A percentile compares a stretch with the other conserved stretches of the same genome.
Conservation (phyloP, 1,140 invertebrate species). For the Sarcophaga bullata region DNA sequence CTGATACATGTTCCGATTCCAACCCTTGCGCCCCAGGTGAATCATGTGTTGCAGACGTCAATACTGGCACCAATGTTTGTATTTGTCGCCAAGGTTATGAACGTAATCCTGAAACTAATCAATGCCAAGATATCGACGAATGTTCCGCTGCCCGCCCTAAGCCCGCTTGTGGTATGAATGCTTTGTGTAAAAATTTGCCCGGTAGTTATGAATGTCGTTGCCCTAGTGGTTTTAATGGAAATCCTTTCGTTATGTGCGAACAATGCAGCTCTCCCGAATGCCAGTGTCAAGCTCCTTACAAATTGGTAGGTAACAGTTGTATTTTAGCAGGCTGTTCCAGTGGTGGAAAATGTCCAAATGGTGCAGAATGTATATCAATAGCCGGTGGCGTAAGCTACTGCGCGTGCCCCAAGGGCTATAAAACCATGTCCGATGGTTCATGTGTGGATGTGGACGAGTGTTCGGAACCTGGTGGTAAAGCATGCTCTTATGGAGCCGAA, state of each 20-base stretch:
- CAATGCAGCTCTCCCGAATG: slow-evolving; percentile 85
- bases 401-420: slow-evolving; percentile 85
- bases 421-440: slow-evolving; percentile 77
- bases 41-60: slow-evolving; percentile 82
- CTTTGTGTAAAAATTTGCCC: slow-evolving; percentile 90
- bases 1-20: slow-evolving; percentile 74
- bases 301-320: slow-evolving; percentile 82
- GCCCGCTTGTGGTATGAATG: slow-evolving; percentile 84
- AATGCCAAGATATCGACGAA: slow-evolving; percentile 89
- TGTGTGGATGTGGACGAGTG: slow-evolving; percentile 89
- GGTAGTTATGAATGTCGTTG: slow-evolving; percentile 95
- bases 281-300: slow-evolving; percentile 87
- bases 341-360: slow-evolving; percentile 79
- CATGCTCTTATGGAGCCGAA: slow-evolving; percentile 86
- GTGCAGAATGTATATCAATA: slow-evolving; percentile 88
- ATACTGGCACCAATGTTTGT: slow-evolving; percentile 80
- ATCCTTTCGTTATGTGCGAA: slow-evolving; percentile 86
- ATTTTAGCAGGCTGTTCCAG: slow-evolving; percentile 84
- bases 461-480: slow-evolving; percentile 73
- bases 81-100: slow-evolving; percentile 87
- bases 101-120: slow-evolving; percentile 75
- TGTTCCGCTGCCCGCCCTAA: slow-evolving; percentile 79
- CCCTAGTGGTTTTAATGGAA: slow-evolving; percentile 86
- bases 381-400: slow-evolving; percentile 90
- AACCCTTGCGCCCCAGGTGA: slow-evolving; percentile 85